Conservation (phyloP, 2,888 invertebrate species). For the Exephanes ischioxanthus region DNA sequence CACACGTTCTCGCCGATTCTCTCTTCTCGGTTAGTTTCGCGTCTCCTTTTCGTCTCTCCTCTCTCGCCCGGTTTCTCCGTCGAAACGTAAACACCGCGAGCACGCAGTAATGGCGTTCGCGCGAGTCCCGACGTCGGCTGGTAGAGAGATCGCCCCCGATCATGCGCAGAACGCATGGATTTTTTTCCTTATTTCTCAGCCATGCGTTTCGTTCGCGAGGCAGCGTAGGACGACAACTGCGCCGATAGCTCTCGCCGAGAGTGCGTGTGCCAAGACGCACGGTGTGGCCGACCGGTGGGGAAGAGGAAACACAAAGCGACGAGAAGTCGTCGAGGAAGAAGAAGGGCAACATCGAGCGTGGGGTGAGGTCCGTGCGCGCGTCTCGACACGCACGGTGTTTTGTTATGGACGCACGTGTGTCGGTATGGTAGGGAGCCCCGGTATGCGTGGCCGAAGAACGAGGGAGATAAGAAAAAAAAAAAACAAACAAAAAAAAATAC, state of each 20-base stretch:
- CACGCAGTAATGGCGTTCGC: slow-evolving; percentile 39
- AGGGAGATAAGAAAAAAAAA: slow-evolving; percentile 16
- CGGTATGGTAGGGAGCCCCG: slow-evolving; percentile 60
- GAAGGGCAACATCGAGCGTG: background rate
- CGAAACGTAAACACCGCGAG: slow-evolving; percentile 67
- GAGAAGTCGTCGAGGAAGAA: slow-evolving; percentile 14
- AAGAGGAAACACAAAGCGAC: slow-evolving; percentile 5
- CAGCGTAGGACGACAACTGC: slow-evolving; percentile 23
- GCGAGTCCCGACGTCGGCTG: slow-evolving; percentile 33
- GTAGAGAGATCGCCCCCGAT: slow-evolving; percentile 22
- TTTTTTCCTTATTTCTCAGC: background rate
- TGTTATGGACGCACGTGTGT: slow-evolving; percentile 57
- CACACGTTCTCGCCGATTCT: slow-evolving; percentile 38
- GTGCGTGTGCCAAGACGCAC: slow-evolving; percentile 20
- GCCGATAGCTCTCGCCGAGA: slow-evolving; percentile 12
- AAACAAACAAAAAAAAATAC: slow-evolving; percentile 50
- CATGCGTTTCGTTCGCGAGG: slow-evolving; percentile 24
- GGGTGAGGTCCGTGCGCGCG: slow-evolving; percentile 23
- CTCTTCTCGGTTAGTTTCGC: slow-evolving; percentile 17
- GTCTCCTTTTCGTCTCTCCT: slow-evolving; percentile 31
- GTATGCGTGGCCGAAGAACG: slow-evolving; percentile 51
- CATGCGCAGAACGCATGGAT: slow-evolving; percentile 47
- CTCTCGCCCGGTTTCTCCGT: slow-evolving; percentile 41
- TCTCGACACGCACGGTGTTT: slow-evolving; percentile 34
- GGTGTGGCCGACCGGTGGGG: slow-evolving; percentile 16